Base-by-base conservation (phyloP, 1,140 invertebrate genomes). In the Linepithema humile region DNA sequence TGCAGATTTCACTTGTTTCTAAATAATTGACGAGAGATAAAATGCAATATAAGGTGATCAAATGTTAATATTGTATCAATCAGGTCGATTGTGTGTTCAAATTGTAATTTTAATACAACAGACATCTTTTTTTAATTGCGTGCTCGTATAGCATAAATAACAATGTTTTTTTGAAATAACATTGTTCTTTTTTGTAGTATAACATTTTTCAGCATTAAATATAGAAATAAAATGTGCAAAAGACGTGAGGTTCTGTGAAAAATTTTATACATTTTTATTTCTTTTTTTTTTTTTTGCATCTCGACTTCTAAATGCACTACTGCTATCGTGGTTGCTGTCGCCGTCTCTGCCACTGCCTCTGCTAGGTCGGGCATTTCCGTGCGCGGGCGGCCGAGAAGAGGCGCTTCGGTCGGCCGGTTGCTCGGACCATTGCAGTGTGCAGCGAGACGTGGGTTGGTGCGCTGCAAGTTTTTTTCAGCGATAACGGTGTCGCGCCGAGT, bases 381-480 rank as follows among this genome's bases (percentile, higher is more conserved):
- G 29, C 45, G 35, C 70, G 78, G 87, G 75, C 77, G 84, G 40
- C 85, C 75, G 87, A 85, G 70, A 43, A 70, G 88, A 59, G 88
- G 88, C 88, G 88, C 88, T 80, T 29, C 59, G 20, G 73, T 88
- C 88, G 88, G 50, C 70, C 87, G 85, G 70, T 82, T 43, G 64
- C 29, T 65, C 85, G 88, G 83, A 77, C 69, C 82, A 83, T 86
- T 59, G 84, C 89, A 92, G 91, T 92, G 85, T 82, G 82, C 87
- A 88, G 85, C 88, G 89, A 78, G 83, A 92, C 91, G 85, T 90
- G 88, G 88, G 57, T 65, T 85, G 85, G 89, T 90, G 85, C 77
- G 89, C 77, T 43, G 84, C 75, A 50, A 32, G 17, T 80, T 85
- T 90, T 82, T 88, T 85, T 88, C 69, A 53, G 64, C 23, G 32